A percentile compares a stretch with the other conserved stretches of the same genome.
phyloP scores from a whole-genome alignment of 2,113 vertebrate species.

The Cynopterus brachyotis region DNA sequence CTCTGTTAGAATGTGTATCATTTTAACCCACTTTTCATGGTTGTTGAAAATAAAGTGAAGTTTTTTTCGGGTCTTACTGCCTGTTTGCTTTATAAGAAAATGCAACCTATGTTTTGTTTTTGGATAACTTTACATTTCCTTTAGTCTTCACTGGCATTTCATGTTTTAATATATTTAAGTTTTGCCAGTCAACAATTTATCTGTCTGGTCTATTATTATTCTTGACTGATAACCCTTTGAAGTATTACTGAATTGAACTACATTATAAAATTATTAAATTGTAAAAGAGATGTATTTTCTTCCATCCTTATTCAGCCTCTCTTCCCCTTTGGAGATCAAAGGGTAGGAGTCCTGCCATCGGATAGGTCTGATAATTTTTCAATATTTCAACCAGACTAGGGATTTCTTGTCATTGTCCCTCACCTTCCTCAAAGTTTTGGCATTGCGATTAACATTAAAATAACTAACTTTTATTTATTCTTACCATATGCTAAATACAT shows the following conservation, averaged over 20 bases:
- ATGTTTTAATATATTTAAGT: not conserved
- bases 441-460: not conserved
- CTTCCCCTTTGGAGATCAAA: not conserved
- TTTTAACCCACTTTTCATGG: not conserved
- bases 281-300: not conserved
- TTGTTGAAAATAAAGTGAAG: not conserved
- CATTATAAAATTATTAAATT: not conserved
- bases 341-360: not conserved
- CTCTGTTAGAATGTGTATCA: not conserved
- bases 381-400: not conserved
- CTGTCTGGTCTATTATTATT: not conserved
- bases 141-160: not conserved
- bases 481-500: not conserved
- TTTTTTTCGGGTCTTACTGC: not conserved
- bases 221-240: not conserved
- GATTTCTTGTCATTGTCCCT: not conserved
- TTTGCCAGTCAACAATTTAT: not conserved
- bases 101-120: not conserved
- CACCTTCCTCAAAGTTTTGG: not conserved
- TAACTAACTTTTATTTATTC: not conserved
- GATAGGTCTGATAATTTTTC: not conserved
- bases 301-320: not conserved
- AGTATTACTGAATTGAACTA: not conserved
- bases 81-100: slow-evolving; percentile 16
- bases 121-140: not conserved